Conservation (phyloP, 2,113 vertebrate genomes). For the Pseudorhombus dupliciocellatus region DNA sequence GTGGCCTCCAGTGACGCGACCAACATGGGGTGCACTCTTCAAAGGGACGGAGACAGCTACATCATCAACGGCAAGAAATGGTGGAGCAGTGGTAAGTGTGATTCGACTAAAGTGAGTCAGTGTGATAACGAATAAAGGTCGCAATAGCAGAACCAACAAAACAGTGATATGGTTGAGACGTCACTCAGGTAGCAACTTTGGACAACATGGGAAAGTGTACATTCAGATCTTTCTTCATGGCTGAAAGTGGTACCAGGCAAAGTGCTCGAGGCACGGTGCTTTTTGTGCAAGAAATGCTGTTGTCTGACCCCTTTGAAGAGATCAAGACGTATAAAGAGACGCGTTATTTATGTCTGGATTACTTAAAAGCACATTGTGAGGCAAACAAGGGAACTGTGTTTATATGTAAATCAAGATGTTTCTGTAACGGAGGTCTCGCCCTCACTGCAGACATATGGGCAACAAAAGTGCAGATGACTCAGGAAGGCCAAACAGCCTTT, state of each 20-base stretch:
- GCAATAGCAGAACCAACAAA: too few relatives aligned
- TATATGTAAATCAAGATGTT: constrained; percentile 27
- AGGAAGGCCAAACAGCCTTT: background rate
- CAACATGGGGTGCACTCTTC: constrained; percentile 89
- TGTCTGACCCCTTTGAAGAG: too few relatives aligned
- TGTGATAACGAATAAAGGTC: background rate
- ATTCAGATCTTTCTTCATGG: too few relatives aligned
- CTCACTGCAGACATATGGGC: constrained; percentile 30
- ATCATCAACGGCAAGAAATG: constrained; percentile 93
- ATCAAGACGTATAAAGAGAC: too few relatives aligned
- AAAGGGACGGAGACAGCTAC: constrained; percentile 79
- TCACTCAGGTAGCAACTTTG: too few relatives aligned
- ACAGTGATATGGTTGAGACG: too few relatives aligned
- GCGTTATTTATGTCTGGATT: background rate
- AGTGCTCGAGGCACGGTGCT: too few relatives aligned
- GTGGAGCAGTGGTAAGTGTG: constrained; percentile 92
- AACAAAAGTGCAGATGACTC: constrained; percentile 18
- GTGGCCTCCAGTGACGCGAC: constrained; percentile 95
- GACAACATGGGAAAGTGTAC: too few relatives aligned
- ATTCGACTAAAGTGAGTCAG: too few relatives aligned
- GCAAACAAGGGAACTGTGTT: background rate
- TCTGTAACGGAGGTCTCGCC: background rate
- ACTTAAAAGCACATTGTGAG: background rate
- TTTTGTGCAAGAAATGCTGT: too few relatives aligned
- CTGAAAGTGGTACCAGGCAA: too few relatives aligned